Evolutionary conservation across 2,888 invertebrate genomes (phyloP).

Genomic region (Capitulum mitella): DNA sequence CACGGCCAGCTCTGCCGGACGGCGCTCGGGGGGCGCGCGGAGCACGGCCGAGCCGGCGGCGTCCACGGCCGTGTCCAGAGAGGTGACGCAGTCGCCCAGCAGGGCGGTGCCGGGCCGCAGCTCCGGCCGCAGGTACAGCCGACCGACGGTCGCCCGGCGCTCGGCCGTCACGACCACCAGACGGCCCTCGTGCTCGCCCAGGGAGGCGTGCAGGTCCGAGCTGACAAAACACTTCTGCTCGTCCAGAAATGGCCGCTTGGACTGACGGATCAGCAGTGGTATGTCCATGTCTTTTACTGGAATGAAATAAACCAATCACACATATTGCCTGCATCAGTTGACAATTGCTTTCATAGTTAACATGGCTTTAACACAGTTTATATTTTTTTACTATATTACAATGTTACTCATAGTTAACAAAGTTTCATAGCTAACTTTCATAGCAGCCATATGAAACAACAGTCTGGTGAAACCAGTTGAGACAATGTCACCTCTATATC

Average conservation of each 20-base stretch:
- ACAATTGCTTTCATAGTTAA: no score
- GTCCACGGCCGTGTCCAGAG: not conserved
- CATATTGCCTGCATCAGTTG: no score
- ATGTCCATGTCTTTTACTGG: not conserved
- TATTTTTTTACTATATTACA: no score
- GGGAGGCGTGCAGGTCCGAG: not conserved
- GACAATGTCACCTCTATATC: no score
- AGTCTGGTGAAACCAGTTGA: no score
- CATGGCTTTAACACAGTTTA: no score
- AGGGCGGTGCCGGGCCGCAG: not conserved
- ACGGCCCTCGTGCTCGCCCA: not conserved
- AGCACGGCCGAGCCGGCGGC: not conserved
- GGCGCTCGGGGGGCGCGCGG: not conserved
- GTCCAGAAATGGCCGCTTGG: slow-evolving; percentile 1
- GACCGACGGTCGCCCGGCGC: not conserved
- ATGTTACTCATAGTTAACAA: no score
- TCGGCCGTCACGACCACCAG: not conserved
- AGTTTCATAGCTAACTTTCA: no score
- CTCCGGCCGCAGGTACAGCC: not conserved
- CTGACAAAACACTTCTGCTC: not conserved
- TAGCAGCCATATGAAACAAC: no score
- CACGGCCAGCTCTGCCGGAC: not conserved
- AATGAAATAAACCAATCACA: no score
- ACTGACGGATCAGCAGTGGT: not conserved
- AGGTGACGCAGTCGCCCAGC: not conserved